Evolutionary conservation across 2,113 vertebrate species (phyloP).

Genomic region (Scolopax mira): DNA sequence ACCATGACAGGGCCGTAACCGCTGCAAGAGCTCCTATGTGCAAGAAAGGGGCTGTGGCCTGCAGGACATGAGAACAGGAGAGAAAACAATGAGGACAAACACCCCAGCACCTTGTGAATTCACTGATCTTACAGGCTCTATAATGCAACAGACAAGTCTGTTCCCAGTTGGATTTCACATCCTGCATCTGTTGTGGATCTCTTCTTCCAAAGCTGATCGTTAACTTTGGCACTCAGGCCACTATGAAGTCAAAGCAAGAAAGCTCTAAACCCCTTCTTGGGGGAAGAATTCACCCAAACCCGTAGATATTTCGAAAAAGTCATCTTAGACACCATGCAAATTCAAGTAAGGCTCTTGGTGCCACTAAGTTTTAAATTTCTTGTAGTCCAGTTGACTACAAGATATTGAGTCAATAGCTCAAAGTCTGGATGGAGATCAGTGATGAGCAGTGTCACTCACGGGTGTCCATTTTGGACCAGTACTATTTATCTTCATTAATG

Average conservation of each 20-base stretch:
- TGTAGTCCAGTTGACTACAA: background rate
- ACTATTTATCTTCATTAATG: background rate
- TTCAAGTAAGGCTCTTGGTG: background rate
- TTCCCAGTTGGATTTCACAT: background rate
- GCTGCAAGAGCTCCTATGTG: slow-evolving; percentile 89
- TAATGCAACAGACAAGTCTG: fast-evolving
- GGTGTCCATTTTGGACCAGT: background rate
- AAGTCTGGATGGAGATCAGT: background rate
- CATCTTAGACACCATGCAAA: background rate
- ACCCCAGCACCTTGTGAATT: fast-evolving
- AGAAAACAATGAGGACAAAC: background rate
- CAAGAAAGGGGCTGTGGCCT: slow-evolving; percentile 96
- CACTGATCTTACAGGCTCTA: background rate
- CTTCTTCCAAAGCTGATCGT: fast-evolving
- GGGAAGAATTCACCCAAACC: background rate
- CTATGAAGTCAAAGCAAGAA: background rate
- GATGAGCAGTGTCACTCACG: background rate
- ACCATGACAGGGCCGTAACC: slow-evolving; percentile 88
- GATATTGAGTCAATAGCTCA: background rate
- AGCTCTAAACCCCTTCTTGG: background rate
- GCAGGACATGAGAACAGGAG: background rate
- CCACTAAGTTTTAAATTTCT: background rate
- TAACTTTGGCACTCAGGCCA: background rate
- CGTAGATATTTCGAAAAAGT: background rate
- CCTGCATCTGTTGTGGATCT: background rate